Evolutionary conservation across 2,888 invertebrate species (phyloP), one percentile per base, ranked within the genome.

Genomic region (Gryllus longicercus): DNA sequence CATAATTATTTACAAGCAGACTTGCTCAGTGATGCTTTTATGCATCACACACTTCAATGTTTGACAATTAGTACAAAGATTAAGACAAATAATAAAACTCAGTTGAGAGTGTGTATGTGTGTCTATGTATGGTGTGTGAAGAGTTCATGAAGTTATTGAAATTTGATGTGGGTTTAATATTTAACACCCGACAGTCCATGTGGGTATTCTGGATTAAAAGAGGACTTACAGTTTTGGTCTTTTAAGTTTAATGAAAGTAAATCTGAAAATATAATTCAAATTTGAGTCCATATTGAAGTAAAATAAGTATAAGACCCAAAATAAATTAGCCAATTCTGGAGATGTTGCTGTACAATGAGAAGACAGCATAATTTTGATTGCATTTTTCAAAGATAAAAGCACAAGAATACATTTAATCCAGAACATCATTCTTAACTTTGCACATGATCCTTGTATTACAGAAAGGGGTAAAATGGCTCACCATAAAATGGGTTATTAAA

Each of bases 1-100:
- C 63, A n/a, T 63, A 14, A 63, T 38, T 63, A 63, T 63, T 18
- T 63, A 63, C 63, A 63, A 63, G 63, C 63, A 63, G 63, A 63
- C 63, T n/a, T 63, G 63, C 63, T 63, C 63, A 63, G 63, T 18
- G 63, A 38, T 38, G 38, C 38, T 38, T 38, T 38, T 38, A 38
- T 38, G 63, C 63, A 63, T 63, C 63, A n/a, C n/a, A 63, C 63
- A n/a, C n/a, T 63, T 63, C 16, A 63, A n/a, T 63, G 63, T 63
- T 63, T 63, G 63, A 63, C 63, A 63, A 63, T 63, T 63, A 63
- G 63, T n/a, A 63, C 63, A 63, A 63, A 63, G 14, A 63, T 18
- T 63, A 63, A 63, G n/a, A 63, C 63, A 63, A 63, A 63, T 63
- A 63, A 63, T 63, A 63, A 63, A 63, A 63, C 63, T 63, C 63